Evolutionary conservation across 2,113 vertebrate species (phyloP), one percentile per base, ranked within the genome.

Genomic region (Callospermophilus lateralis): DNA sequence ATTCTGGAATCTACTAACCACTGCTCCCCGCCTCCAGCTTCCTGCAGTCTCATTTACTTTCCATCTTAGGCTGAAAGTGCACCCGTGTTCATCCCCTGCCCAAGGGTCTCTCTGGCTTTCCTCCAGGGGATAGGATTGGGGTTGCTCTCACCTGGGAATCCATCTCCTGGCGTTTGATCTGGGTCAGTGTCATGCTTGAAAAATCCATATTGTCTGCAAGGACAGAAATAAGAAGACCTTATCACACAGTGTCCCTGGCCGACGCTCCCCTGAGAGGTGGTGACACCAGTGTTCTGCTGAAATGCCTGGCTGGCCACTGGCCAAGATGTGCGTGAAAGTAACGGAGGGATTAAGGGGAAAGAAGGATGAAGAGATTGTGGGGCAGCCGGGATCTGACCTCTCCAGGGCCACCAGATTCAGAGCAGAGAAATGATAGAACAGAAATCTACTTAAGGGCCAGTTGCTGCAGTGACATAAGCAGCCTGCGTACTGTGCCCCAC

Each of bases 111-210:
- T 53, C 68, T 51, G 32, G 58, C 20, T 79, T 91, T n/a, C 77
- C 72, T 37, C n/a, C 6, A 28, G 1, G 32, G 72, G 93, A 53
- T 53, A 39, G 58, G 0, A 88, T 37, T 67, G 72, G 87, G 74
- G 30, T 8, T 68, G n/a, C 3, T 90, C 97, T 95, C 97, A 99
- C 99, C 99, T 99, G 99, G 0, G 99, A 99, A 91, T 99, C 99
- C 99, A 99, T 99, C 98, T 99, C 99, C 89, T 99, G 99, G 67
- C 99, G 99, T 97, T 99, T 99, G 98, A 99, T 99, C 98, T 99
- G 99, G 0, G 99, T 99, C 90, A 99, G 99, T 0, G 99, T 99
- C 99, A 99, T 99, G 97, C 99, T 99, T 89, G 99, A 99, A 98
- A 99, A 99, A 97, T 99, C 99, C 99, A 99, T 99, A 13, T 98